Evolutionary conservation across 2,113 vertebrate genomes (phyloP).

Genomic region (Mustela nigripes): DNA sequence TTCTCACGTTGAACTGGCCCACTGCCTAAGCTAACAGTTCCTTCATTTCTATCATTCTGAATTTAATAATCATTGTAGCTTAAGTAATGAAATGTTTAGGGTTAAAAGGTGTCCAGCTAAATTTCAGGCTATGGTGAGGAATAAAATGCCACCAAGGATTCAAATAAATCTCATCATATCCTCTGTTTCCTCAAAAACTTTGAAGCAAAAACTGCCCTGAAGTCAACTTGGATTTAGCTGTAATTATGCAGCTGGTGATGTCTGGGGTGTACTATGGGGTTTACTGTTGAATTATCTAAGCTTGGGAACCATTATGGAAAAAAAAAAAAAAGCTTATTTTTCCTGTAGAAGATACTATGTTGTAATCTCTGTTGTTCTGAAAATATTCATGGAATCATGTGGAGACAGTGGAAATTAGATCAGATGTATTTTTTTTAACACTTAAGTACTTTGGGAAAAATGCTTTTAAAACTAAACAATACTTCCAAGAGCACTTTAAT

Average conservation of each 20-base stretch:
- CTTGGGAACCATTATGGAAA: not conserved
- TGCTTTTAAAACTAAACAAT: not conserved
- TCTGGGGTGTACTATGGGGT: not conserved
- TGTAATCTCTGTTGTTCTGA: not conserved
- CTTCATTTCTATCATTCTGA: not conserved
- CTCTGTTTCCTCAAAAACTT: not conserved
- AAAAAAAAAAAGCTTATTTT: not conserved
- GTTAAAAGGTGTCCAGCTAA: not conserved
- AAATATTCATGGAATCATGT: not conserved
- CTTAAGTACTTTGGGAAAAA: not conserved
- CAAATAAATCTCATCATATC: not conserved
- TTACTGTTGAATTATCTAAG: not conserved
- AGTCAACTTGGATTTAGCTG: not conserved
- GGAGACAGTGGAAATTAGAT: not conserved
- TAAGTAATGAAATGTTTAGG: not conserved
- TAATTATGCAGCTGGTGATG: not conserved
- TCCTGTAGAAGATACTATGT: not conserved
- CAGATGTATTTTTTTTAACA: not conserved
- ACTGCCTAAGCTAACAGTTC: not conserved
- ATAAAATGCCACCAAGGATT: not conserved
- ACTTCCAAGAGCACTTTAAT: not conserved
- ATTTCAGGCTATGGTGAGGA: not conserved
- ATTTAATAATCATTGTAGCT: not conserved
- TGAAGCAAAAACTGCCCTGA: not conserved
- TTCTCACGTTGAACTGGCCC: not conserved